Evolutionary conservation across 2,888 invertebrate genomes (phyloP), one percentile per base, ranked within the genome.

Genomic region (Coleophora flavipennella): DNA sequence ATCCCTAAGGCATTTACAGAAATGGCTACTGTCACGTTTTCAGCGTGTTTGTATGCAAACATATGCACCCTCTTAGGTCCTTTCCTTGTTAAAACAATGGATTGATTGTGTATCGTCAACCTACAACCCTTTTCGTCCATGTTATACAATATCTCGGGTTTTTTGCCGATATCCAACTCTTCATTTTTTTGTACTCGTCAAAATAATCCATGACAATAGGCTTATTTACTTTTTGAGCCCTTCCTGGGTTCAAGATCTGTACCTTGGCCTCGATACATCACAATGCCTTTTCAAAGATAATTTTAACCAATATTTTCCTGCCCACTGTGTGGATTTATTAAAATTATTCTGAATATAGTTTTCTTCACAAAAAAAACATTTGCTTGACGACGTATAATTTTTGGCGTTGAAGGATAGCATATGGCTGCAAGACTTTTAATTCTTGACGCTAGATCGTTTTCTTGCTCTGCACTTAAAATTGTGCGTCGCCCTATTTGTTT

Each of bases 1-100:
- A 46, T 47, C 8, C 58, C 62, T 32, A 56, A n/a, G 8, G 59
- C 61, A 52, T 57, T 66, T n/a, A 47, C 60, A 48, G 61, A 64
- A 9, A 42, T 48, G 8, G 59, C 61, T 13, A 61, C 44, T 28
- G 62, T 59, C 3, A 62, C 57, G 43, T 61, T 65, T 54, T 65
- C 58, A 13, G 44, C 64, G 44, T 69, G 63, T 40, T 68, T 62
- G 25, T 40, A 42, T 6, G 56, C 53, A 9, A 55, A 37, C 7
- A 61, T 33, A 37, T 62, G 58, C 10, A 62, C 57, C 29, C 55
- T 46, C 46, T 55, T 57, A 11, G 50, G 36, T 9, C 59, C 62
- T 48, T 56, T 59, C 48, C 48, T 27, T 8, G 58, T 54, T 12
- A 60, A 37, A 10, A 63, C 56, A 8, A 25, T 40, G 39, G 48